Evolutionary conservation across 2,888 invertebrate genomes (phyloP).

Genomic region (Nymphalis c-album): DNA sequence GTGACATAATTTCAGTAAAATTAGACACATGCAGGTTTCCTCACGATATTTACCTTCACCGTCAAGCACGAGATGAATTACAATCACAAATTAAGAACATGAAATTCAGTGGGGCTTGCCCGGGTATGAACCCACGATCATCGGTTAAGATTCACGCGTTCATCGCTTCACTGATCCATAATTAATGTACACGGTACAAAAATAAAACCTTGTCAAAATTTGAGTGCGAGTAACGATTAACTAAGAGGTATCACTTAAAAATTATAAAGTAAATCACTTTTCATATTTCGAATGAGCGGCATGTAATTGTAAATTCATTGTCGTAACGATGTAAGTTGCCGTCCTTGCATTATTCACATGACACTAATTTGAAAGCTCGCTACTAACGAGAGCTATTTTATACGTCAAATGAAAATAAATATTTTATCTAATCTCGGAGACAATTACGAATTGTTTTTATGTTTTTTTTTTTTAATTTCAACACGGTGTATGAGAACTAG

Average conservation of each 20-base stretch:
- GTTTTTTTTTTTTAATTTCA: background rate
- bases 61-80: no score
- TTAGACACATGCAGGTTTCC: no score
- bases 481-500: background rate
- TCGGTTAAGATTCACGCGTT: no score
- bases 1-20: no score
- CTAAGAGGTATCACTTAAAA: background rate
- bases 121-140: no score
- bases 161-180: no score
- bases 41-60: no score
- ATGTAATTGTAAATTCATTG: conserved; percentile 19
- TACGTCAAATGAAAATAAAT: conserved; percentile 11
- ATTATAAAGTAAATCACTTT: background rate
- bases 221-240: background rate
- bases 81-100: no score
- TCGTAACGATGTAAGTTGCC: conserved; percentile 31
- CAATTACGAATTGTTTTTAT: conserved; percentile 1
- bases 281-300: conserved; percentile 7
- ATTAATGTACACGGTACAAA: no score
- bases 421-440: background rate
- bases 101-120: no score
- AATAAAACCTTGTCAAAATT: no score
- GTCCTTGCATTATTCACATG: conserved; percentile 43
- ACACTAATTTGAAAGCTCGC: conserved; percentile 43
- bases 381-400: conserved; percentile 19